Evolutionary conservation across 2,113 vertebrate species (phyloP), one percentile per base, ranked within the genome.

Genomic region (Nettapus auritus): DNA sequence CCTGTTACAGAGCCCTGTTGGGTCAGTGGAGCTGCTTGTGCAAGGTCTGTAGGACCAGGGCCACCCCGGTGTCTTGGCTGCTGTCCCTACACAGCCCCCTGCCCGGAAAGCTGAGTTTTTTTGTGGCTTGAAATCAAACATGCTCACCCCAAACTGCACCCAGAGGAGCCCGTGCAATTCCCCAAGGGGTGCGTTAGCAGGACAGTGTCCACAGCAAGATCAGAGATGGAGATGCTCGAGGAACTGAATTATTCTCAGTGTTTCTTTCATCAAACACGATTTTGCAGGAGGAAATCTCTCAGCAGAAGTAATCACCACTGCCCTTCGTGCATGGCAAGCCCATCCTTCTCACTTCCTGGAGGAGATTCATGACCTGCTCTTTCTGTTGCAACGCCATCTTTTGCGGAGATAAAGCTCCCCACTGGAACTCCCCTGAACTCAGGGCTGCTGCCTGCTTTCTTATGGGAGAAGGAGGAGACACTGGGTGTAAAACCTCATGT

Each of bases 331-430:
- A 22, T 93, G 91, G 94, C 82, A 79, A 74, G 79, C 23, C 6
- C 91, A 79, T 96, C 83, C 59, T 55, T 95, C 91, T 95, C 88
- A 67, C 68, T 96, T 96, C 92, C 94, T 94, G 70, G 92, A 95
- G 89, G 95, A 84, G 78, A 46, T 81, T 81, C 59, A 8, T 70
- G 88, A 16, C 4, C 17, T 42, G 66, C 90, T 88, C 79, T 31
- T 77, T 55, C 85, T 83, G 70, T 88, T 81, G 78, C 81, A 93
- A 11, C 62, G 69, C 84, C 95, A 94, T 98, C 95, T 94, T 90
- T 46, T 90, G 90, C 86, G 81, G 88, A 88, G 89, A 86, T 29
- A 81, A 94, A 79, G 82, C 79, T 89, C 81, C 73, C 88, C 77
- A 57, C 82, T 89, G 71, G 67, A 83, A 69, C n/a, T 89, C 67